A percentile compares a stretch with the other conserved stretches of the same genome.
phyloP scores from a whole-genome alignment of 2,113 vertebrate genomes.

The Uria lomvia region DNA sequence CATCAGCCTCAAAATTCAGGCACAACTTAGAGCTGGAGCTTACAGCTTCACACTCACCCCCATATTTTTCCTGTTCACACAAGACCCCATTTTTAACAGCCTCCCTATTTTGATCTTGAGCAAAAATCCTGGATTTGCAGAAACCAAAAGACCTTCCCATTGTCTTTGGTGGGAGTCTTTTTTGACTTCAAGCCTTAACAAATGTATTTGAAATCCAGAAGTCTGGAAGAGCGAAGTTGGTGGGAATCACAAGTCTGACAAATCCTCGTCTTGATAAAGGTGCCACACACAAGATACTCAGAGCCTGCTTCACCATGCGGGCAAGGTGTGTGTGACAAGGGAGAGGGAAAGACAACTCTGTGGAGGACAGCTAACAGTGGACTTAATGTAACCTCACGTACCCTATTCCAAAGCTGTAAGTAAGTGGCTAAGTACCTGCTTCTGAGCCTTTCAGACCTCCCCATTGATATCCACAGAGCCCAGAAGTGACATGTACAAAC shows the following conservation, averaged over 20 bases:
- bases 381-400: not conserved
- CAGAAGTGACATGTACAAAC: not conserved
- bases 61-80: not conserved
- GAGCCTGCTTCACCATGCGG: accelerated
- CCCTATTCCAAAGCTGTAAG: not conserved
- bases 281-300: accelerated
- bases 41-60: not conserved
- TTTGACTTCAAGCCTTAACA: not conserved
- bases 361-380: not conserved
- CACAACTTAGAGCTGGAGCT: not conserved
- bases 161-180: not conserved
- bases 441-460: not conserved
- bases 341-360: not conserved
- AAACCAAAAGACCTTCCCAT: not conserved
- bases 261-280: accelerated
- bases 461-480: not conserved
- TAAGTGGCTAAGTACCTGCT: not conserved
- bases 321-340: not conserved
- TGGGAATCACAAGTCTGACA: not conserved
- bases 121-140: not conserved
- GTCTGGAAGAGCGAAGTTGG: not conserved
- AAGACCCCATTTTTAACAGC: not conserved
- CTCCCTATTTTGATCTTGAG: not conserved
- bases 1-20: not conserved
- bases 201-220: not conserved